Conservation (phyloP, 2,113 vertebrate genomes). For the Abramis brama region DNA sequence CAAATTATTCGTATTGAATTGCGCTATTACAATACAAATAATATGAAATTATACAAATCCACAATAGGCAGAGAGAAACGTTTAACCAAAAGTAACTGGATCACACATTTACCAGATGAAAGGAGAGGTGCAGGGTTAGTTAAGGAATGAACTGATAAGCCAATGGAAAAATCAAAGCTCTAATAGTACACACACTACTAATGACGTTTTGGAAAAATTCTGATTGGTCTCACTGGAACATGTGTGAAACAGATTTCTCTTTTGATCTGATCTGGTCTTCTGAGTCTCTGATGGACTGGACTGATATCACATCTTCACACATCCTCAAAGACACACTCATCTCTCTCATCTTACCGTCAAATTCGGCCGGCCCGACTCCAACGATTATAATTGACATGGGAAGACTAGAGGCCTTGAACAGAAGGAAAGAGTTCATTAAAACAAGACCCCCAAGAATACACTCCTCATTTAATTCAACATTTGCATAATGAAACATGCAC, state of each 20-base stretch:
- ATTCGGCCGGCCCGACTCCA: slow-evolving; percentile 95
- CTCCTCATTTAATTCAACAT: neutral
- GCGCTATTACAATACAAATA: too few species aligned
- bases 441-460: slow-evolving; percentile 9
- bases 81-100: neutral
- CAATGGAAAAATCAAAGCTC: neutral
- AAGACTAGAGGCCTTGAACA: slow-evolving; percentile 86
- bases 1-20: neutral
- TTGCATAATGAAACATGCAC: neutral
- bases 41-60: too few species aligned
- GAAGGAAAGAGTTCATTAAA: slow-evolving; percentile 53
- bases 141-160: neutral
- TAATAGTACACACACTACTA: neutral
- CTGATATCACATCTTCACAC: slow-evolving; percentile 36
- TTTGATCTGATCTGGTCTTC: slow-evolving; percentile 28
- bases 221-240: slow-evolving; percentile 12
- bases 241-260: slow-evolving; percentile 2
- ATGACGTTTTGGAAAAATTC: neutral
- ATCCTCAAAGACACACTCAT: slow-evolving; percentile 1
- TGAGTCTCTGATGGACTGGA: slow-evolving; percentile 11
- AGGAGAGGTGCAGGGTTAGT: neutral
- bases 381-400: slow-evolving; percentile 99
- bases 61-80: neutral
- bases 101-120: neutral
- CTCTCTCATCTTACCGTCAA: slow-evolving; percentile 84